These are phyloP conservation scores for Nycteola revayana DNA, from an alignment of 2,888 invertebrate genomes.

Conservation along the genomic window DNA sequence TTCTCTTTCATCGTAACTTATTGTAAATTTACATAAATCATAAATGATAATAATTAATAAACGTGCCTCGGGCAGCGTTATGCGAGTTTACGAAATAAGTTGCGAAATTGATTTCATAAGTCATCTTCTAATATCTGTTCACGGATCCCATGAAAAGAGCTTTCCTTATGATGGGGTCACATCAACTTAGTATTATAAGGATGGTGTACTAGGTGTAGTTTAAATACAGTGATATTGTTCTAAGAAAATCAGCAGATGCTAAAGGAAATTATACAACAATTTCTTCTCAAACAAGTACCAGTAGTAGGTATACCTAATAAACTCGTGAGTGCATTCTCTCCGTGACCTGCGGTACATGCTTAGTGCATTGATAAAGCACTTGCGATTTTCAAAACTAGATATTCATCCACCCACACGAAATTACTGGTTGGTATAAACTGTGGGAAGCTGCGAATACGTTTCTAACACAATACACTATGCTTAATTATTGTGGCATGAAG, in stretches of 20 bases:
- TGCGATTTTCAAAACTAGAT: conserved; percentile 21
- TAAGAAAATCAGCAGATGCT: no score
- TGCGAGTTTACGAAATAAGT: conserved; percentile 34
- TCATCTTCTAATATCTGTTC: conserved; percentile 3
- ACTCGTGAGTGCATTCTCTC: conserved; percentile 29
- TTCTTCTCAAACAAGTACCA: no score
- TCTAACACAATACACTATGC: conserved; percentile 7
- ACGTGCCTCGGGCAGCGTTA: conserved; percentile 25
- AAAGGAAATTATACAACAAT: no score
- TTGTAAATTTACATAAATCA: conserved; percentile 47
- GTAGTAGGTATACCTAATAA: conserved; percentile 4
- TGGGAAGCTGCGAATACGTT: conserved; percentile 20
- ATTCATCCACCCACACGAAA: conserved; percentile 22
- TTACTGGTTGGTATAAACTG: conserved; percentile 21
- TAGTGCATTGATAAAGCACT: conserved; percentile 24
- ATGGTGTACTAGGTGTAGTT: no score
- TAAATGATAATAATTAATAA: conserved; percentile 41
- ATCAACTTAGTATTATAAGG: no score
- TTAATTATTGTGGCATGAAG: no score
- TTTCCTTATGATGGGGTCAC: no score
- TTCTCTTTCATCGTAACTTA: conserved; percentile 32
- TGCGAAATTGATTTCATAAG: conserved; percentile 40
- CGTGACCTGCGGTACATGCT: conserved; percentile 34
- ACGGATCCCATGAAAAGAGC: no score
- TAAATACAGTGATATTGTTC: no score